A percentile compares a stretch with the other conserved stretches of the same genome.
phyloP scores from a whole-genome alignment of 2,113 vertebrate species.

The Isichthys henryi region DNA sequence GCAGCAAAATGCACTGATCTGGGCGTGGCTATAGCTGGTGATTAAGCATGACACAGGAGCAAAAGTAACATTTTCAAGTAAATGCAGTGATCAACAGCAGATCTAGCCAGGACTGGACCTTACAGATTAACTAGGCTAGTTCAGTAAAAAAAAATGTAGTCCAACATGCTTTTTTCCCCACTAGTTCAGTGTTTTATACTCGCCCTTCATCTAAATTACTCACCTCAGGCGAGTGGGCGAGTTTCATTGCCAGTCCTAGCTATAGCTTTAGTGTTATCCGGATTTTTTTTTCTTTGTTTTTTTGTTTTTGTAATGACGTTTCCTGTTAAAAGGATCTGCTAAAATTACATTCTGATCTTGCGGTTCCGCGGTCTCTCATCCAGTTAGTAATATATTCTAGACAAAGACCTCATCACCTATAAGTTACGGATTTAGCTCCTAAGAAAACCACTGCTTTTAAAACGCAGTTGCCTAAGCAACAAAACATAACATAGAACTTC shows the following conservation, averaged over 20 bases:
- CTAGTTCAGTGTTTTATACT: neutral
- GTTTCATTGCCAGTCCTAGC: neutral
- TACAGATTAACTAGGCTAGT: neutral
- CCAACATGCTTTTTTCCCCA: neutral
- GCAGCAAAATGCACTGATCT: neutral
- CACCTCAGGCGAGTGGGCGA: neutral
- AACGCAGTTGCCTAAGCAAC: neutral
- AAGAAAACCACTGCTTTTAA: neutral
- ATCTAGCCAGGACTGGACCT: neutral
- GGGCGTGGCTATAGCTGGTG: neutral
- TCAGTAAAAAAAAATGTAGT: neutral
- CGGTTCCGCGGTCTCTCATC: neutral
- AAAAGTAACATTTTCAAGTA: neutral
- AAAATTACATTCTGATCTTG: neutral
- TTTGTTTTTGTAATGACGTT: neutral
- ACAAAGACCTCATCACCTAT: neutral
- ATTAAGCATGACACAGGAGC: too few species aligned
- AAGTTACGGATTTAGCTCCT: neutral
- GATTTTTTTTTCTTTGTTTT: too few species aligned
- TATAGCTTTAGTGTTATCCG: neutral
- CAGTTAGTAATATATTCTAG: neutral
- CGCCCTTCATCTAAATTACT: neutral
- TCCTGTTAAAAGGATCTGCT: neutral
- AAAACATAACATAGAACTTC: neutral
- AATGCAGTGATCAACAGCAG: neutral